Conservation (phyloP, 1,140 invertebrate species). For the Drosophila suzukii region DNA sequence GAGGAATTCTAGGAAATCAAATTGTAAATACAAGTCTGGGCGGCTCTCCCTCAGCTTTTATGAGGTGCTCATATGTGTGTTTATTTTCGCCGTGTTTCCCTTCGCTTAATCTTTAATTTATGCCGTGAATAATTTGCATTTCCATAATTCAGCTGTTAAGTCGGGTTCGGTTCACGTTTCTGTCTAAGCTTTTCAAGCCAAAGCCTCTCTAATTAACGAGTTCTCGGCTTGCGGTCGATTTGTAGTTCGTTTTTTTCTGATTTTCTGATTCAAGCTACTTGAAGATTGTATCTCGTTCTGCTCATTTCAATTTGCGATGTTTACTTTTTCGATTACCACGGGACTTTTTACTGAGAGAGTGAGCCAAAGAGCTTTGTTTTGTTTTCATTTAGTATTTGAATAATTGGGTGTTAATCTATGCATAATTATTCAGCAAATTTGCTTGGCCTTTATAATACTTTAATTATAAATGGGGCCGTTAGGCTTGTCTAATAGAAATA, state of each 20-base stretch:
- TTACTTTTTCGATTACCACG: constrained; percentile 54
- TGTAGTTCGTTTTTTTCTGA: constrained; percentile 21
- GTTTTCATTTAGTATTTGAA: constrained; percentile 50
- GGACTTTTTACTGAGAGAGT: constrained; percentile 5
- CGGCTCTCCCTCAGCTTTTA: constrained; percentile 36
- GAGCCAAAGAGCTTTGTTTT: constrained; percentile 41
- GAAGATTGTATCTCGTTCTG: constrained; percentile 49
- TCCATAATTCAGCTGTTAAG: constrained; percentile 45
- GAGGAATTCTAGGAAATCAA: constrained; percentile 73
- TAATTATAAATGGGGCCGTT: constrained; percentile 16
- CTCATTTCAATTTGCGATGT: constrained; percentile 48
- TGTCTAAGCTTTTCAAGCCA: constrained; percentile 46
- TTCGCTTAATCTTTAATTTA: constrained; percentile 68
- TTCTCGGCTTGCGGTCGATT: constrained; percentile 30
- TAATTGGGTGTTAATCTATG: constrained; percentile 52
- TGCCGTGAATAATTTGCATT: constrained; percentile 52
- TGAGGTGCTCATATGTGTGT: constrained; percentile 12
- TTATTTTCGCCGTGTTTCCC: constrained; percentile 45
- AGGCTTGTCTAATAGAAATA: constrained; percentile 1
- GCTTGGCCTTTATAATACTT: constrained; percentile 20
- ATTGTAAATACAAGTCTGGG: constrained; percentile 55
- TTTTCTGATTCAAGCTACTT: constrained; percentile 30
- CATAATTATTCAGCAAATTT: constrained; percentile 41
- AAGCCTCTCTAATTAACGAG: constrained; percentile 61
- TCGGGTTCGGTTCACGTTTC: constrained; percentile 39